A percentile compares a stretch with the other conserved stretches of the same genome.
Evolutionary conservation across 2,797 vertebrate species (phyloP).

Genomic region (Sandelia bainsii): DNA sequence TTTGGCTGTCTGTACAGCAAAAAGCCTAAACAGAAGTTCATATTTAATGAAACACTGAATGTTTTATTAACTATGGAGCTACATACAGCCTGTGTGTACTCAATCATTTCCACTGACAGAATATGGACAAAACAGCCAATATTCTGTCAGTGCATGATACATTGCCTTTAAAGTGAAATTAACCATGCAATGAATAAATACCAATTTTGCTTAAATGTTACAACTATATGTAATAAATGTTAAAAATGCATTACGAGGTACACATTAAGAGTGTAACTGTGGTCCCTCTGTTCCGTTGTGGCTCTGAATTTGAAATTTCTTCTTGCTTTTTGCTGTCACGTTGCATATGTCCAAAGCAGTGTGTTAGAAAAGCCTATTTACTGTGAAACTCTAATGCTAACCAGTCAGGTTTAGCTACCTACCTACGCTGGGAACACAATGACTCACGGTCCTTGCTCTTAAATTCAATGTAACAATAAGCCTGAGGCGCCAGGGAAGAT

Average conservation of each 20-base stretch:
- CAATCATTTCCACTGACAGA: background rate
- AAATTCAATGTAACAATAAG: slow-evolving; percentile 71
- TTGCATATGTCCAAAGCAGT: slow-evolving; percentile 57
- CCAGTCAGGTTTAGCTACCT: slow-evolving; percentile 82
- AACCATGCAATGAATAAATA: background rate
- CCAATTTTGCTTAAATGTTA: background rate
- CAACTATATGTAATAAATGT: background rate
- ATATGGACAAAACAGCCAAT: slow-evolving; percentile 2
- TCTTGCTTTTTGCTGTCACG: slow-evolving; percentile 44
- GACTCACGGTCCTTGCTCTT: slow-evolving; percentile 78
- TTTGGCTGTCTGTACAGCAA: background rate
- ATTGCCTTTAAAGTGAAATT: background rate
- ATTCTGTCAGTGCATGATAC: slow-evolving; percentile 16
- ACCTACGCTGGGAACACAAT: slow-evolving; percentile 79
- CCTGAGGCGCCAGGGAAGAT: slow-evolving; percentile 72
- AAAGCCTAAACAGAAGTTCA: slow-evolving; percentile 5
- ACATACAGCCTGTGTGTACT: background rate
- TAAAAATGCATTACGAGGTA: slow-evolving; percentile 5
- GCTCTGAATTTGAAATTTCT: slow-evolving; percentile 15
- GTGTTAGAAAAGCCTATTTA: slow-evolving; percentile 67
- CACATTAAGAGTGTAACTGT: background rate
- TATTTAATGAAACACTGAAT: slow-evolving; percentile 8
- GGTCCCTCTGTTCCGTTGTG: slow-evolving; percentile 13
- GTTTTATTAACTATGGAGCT: too few species aligned
- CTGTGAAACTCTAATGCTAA: slow-evolving; percentile 72